A percentile compares a stretch with the other conserved stretches of the same genome.
Evolutionary conservation across 2,797 vertebrate genomes (phyloP).

Genomic region (Chrysocyon brachyurus): DNA sequence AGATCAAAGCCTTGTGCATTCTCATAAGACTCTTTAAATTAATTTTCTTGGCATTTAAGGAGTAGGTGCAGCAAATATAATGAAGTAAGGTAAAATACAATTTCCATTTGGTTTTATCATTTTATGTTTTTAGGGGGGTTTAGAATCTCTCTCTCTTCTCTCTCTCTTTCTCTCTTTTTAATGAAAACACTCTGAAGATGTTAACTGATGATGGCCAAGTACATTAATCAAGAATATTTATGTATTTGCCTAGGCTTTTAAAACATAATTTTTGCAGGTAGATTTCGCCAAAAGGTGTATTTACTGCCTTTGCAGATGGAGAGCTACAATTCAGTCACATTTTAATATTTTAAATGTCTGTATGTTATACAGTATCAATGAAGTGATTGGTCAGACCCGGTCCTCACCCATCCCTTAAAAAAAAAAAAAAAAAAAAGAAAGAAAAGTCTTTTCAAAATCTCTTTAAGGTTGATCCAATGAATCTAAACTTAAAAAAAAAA

Average conservation of each 20-base stretch:
- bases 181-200: background rate
- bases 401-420: background rate
- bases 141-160: too few species aligned
- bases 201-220: background rate
- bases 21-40: background rate
- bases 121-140: background rate
- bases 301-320: constrained; percentile 9
- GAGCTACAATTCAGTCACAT: background rate
- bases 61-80: background rate
- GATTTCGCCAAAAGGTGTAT: background rate
- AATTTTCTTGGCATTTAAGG: constrained; percentile 42
- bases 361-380: background rate
- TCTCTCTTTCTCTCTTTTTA: background rate
- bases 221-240: background rate
- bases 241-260: background rate
- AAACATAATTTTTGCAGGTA: background rate
- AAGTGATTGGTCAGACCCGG: background rate
- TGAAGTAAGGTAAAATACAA: background rate
- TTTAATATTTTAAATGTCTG: background rate
- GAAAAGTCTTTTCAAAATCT: background rate
- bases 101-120: background rate
- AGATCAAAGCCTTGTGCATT: constrained; percentile 4
- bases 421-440: background rate
- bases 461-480: background rate
- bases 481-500: background rate